Evolutionary conservation across 2,113 vertebrate genomes (phyloP).

Genomic region (Mugil cephalus): DNA sequence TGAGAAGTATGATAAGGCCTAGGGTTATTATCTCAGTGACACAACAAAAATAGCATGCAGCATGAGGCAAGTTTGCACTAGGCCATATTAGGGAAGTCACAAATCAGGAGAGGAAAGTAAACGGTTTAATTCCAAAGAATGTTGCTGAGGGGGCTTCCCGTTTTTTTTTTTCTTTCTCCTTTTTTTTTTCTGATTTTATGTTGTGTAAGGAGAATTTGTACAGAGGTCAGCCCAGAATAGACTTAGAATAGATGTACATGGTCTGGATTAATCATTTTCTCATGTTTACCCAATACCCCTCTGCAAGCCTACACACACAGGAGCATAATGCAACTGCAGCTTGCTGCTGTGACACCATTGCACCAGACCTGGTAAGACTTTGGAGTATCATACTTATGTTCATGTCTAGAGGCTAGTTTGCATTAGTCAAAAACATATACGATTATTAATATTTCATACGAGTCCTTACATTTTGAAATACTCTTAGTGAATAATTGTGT

Average conservation of each 20-base stretch:
- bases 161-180: not conserved
- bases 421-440: not conserved
- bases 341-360: not conserved
- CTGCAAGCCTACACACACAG: constrained; percentile 28
- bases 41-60: constrained; percentile 38
- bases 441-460: too few species aligned
- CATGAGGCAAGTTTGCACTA: constrained; percentile 1
- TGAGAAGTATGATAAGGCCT: constrained; percentile 51
- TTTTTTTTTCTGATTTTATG: not conserved
- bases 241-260: constrained; percentile 10
- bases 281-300: constrained; percentile 26
- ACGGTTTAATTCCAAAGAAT: not conserved
- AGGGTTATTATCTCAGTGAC: constrained; percentile 54
- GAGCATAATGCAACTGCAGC: constrained; percentile 3
- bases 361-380: not conserved
- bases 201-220: not conserved
- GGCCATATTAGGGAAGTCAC: constrained; percentile 24
- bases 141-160: not conserved
- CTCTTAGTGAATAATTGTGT: too few species aligned
- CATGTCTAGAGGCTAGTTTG: not conserved
- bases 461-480: constrained; percentile 4
- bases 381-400: not conserved
- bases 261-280: constrained; percentile 38
- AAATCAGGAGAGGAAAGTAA: constrained; percentile 1
- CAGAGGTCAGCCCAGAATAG: constrained; percentile 29